Evolutionary conservation across 2,797 vertebrate species (phyloP), one percentile per base, ranked within the genome.

Genomic region (Tapera naevia): DNA sequence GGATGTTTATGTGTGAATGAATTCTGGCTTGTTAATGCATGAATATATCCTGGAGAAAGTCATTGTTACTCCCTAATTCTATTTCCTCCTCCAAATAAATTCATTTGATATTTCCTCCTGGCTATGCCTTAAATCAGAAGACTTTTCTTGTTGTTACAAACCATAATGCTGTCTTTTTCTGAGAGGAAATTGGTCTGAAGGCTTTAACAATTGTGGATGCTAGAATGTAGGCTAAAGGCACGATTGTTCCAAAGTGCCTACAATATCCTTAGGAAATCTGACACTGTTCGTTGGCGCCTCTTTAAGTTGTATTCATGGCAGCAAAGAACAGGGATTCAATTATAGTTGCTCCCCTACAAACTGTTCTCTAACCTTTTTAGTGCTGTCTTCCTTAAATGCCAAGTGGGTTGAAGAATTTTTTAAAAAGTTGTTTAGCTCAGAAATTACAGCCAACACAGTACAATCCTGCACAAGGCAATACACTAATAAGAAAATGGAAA

Each of bases 11-110:
- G 62, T 85, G 85, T 66, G 39, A 95, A 95, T 95, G 95, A 92
- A 86, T 80, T 86, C 72, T 4, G 84, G 67, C 78, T 92, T 95
- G 79, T 89, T 95, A 94, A 89, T 71, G 81, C 92, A 89, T 45
- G 60, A 95, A 66, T 62, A 73, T 69, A 88, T 88, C 92, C 89
- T 54, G 66, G 46, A 94, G 83, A 84, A 95, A 96, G 83, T 79
- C 8, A 88, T 24, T 89, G 81, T 94, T 91, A 76, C 67, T 91
- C 95, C 67, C 56, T 91, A 90, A 91, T 88, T 95, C 82, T 80
- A 78, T 92, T 96, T 96, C 92, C 81, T 95, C 81, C 45, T 93
- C 72, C 81, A 95, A 84, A 91, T 93, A 94, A 94, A 93, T 92
- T 80, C 79, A 89, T 91, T 95, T 62, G 70, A 87, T 86, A 73